Evolutionary conservation across 1,140 invertebrate genomes (phyloP), one percentile per base, ranked within the genome.

Genomic region (Aphis gossypii): DNA sequence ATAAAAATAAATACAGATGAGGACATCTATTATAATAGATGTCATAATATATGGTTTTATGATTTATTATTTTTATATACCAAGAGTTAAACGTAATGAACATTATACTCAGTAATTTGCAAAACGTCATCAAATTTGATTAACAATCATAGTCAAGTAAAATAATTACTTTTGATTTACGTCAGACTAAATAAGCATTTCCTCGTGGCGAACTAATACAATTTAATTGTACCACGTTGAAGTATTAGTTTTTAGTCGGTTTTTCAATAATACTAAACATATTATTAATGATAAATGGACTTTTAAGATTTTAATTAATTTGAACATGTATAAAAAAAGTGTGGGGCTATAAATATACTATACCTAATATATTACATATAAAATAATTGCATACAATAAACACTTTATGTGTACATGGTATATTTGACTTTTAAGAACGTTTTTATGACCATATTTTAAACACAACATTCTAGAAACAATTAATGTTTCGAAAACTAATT

Each of bases 1-100:
- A 51, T 88, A 88, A 88, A 87, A 51, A 51, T 88, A 88, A 51
- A 88, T 51, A 88, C 87, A 35, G 87, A 88, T 51, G 87, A 88
- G n/a, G 87, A 88, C 87, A 48, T 51, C n/a, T 7, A 88, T 88
- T 88, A 51, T 48, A 88, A 88, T 88, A 35, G 30, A 51, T 88
- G 46, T 46, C 84, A 86, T 86, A 86, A 86, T 76, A 14, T 76
- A 86, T 86, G 84, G 84, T 88, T 88, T 51, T 35, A 51, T 88
- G 87, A 88, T 88, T 88, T 88, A 51, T 88, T 48, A 30, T 88
- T 51, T 51, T 88, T 88, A 46, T 86, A 86, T 35, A 51, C n/a
- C 20, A 51, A 88, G 25, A 41, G 87, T 11, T 35, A 51, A 88
- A 88, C 84, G 18, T 54, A 51, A 88, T 21, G 48, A 1, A 48